Base-by-base conservation (phyloP, 2,888 invertebrate species). In the Taphrorychus bicolor region DNA sequence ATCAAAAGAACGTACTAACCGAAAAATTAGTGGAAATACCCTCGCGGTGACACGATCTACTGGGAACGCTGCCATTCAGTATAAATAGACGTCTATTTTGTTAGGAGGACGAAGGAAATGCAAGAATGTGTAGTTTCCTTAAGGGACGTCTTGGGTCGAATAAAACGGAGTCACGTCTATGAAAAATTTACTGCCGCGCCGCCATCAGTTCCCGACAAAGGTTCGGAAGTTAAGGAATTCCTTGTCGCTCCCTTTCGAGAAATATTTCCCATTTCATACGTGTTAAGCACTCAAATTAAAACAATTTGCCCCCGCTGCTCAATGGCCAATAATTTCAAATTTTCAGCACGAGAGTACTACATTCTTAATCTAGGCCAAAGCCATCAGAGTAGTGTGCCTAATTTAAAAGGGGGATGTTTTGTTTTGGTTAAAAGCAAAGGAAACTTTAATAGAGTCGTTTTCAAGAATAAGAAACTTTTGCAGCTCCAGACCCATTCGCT, bases 131-230 rank as follows among this genome's bases (percentile, higher is more conserved):
- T 70, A 70, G 71, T 69, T 58, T 51, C 54, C 54, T 73, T 73
- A 75, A 74, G 70, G 73, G 72, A 72, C 70, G 74, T 74, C 70
- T 70, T 61, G 69, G 56, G 66, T 74, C 73, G 73, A 74, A 75
- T 75, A 76, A 74, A 75, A 72, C 71, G 69, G 41, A 73, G 73
- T 72, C 76, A 74, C 74, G 75, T 74, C 71, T 64, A 62, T 68
- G 64, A 68, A 65, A 73, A 73, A 75, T 75, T 74, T 73, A 76
- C 74, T 72, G 72, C 71, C 58, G 40, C 51, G 51, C 60, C 70
- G 63, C 73, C 71, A 71, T 69, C 69, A 69, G 42, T 48, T 63
- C 56, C 45, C 64, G 56, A 64, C 64, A 56, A 64, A 64, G 63
- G 40, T 57, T 54, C 52, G 52, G 45, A 52, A 32, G 62, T 51